Percentiles rank a stretch among this genome's conserved stretches.
These are phyloP conservation scores for Heterotilapia buettikoferi DNA, from an alignment of 2,113 vertebrate genomes.

Conservation along the genomic window DNA sequence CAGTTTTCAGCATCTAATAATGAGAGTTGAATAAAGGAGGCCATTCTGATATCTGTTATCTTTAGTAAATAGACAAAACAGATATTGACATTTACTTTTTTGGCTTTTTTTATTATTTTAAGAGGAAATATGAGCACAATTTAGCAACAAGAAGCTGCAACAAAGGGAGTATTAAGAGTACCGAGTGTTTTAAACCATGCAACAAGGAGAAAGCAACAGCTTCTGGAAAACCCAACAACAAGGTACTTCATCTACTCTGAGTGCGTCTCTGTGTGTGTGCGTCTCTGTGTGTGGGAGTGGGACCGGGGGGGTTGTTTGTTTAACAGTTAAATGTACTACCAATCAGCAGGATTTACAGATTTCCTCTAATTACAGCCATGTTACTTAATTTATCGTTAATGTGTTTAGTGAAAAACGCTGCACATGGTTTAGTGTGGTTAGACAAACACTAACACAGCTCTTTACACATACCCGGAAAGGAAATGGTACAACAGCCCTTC, in stretches of 20 bases:
- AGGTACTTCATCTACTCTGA: conserved; percentile 56
- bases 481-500: neutral
- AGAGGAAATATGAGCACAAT: conserved; percentile 80
- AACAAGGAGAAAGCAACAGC: conserved; percentile 68
- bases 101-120: neutral
- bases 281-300: neutral
- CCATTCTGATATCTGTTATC: neutral
- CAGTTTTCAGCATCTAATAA: neutral
- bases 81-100: neutral
- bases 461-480: neutral
- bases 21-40: neutral
- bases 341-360: neutral
- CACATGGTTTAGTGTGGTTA: conserved; percentile 1
- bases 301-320: neutral
- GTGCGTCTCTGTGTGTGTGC: neutral
- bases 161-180: conserved; percentile 25
- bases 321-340: neutral
- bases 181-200: conserved; percentile 59
- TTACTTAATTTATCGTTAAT: neutral
- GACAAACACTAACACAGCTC: neutral
- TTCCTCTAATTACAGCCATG: neutral
- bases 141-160: conserved; percentile 61
- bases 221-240: conserved; percentile 58
- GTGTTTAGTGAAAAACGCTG: neutral
- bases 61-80: neutral